These are phyloP conservation scores for Antechinus stuartii DNA, from an alignment of 2,113 vertebrate species.

Conservation along the genomic window DNA sequence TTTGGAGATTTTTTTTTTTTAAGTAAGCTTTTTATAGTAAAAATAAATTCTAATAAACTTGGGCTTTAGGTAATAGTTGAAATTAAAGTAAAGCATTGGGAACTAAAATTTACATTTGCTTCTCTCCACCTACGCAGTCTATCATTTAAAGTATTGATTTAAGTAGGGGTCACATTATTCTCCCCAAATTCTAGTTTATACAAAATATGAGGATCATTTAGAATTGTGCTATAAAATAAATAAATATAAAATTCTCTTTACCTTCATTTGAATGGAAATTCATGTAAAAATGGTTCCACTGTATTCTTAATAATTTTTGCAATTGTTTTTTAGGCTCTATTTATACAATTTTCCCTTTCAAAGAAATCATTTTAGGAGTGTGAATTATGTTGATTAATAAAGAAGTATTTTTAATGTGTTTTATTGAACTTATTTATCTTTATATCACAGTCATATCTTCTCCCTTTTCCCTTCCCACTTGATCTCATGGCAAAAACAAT, in stretches of 20 bases:
- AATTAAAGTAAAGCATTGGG: background rate
- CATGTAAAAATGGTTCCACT: background rate
- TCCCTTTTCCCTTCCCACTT: background rate
- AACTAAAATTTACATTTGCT: background rate
- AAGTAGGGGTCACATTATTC: background rate
- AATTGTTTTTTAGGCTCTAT: background rate
- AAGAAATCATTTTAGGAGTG: background rate
- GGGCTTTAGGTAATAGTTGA: background rate
- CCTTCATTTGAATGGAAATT: background rate
- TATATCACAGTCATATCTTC: background rate
- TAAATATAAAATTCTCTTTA: background rate
- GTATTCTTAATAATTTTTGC: background rate
- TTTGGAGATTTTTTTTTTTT: conserved; percentile 10
- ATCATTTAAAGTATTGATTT: background rate
- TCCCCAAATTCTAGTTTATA: background rate
- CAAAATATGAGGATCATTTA: background rate
- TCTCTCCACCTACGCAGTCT: background rate
- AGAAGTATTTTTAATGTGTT: background rate
- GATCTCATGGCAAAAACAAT: background rate
- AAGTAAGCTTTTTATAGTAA: conserved; percentile 19
- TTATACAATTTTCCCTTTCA: background rate
- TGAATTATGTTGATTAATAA: background rate
- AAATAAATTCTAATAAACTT: conserved; percentile 24
- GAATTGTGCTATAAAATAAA: background rate
- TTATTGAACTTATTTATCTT: background rate